These are phyloP conservation scores for Phymorhynchus buccinoides DNA, from an alignment of 1,140 invertebrate species.

Conservation along the genomic window DNA sequence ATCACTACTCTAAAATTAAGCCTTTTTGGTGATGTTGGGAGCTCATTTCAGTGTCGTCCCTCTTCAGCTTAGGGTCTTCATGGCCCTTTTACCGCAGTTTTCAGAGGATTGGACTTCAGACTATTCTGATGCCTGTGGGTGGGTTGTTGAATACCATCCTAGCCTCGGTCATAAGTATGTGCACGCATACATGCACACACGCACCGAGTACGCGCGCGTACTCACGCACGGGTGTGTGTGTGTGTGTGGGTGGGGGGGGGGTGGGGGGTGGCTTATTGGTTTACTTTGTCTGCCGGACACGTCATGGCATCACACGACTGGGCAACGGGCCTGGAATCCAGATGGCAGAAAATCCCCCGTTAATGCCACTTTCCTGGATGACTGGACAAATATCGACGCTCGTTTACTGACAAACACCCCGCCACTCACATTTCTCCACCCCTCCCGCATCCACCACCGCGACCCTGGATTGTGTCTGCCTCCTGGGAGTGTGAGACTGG, in stretches of 20 bases:
- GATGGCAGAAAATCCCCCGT: neutral
- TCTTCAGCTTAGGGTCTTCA: no score
- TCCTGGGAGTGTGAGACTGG: constrained; percentile 12
- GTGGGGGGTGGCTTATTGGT: neutral
- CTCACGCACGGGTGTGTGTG: neutral
- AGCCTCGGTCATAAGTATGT: no score
- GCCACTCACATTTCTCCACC: no score
- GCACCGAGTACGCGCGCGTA: neutral
- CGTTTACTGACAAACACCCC: neutral
- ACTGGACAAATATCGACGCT: neutral
- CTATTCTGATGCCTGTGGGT: no score
- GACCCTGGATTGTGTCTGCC: neutral
- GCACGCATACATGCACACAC: neutral
- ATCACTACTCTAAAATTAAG: no score
- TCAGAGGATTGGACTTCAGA: no score
- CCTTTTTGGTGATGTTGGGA: no score
- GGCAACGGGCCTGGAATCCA: neutral
- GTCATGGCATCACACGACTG: neutral
- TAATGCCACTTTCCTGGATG: neutral
- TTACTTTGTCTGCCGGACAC: neutral
- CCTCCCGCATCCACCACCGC: no score
- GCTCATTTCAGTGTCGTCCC: no score
- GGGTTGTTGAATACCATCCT: no score
- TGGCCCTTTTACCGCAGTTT: no score
- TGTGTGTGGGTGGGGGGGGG: no score